Evolutionary conservation across 2,113 vertebrate genomes (phyloP).

Genomic region (Phrynosoma platyrhinos): DNA sequence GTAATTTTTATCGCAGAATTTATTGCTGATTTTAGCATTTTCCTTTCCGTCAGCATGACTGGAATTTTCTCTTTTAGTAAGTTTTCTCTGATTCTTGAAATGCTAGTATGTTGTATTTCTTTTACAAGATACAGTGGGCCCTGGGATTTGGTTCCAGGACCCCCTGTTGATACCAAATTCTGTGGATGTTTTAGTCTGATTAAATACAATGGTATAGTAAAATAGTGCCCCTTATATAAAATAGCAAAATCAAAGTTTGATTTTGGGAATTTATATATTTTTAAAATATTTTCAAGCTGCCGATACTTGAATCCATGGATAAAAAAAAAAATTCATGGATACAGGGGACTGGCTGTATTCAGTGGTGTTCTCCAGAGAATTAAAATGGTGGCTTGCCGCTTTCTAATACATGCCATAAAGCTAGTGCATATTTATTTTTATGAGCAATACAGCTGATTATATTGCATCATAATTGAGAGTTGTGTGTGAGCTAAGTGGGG

Average conservation of each 20-base stretch:
- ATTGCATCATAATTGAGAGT: conserved; percentile 5
- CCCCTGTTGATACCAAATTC: no score
- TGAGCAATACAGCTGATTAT: neutral
- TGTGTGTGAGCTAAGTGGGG: conserved; percentile 6
- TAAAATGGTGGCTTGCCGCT: neutral
- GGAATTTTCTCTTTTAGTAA: neutral
- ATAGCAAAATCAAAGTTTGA: no score
- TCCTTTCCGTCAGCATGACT: accelerated
- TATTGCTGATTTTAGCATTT: neutral
- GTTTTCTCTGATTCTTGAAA: conserved; percentile 16
- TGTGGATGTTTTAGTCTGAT: no score
- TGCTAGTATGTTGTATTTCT: neutral
- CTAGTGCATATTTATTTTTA: conserved; percentile 6
- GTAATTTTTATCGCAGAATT: conserved; percentile 10
- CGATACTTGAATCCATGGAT: no score
- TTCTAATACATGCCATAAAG: neutral
- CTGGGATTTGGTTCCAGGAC: no score
- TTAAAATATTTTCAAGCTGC: no score
- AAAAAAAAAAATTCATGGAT: no score
- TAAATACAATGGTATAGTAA: no score
- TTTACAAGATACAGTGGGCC: conserved; percentile 3
- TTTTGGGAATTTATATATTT: no score
- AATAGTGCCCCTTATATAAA: no score
- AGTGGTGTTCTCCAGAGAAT: neutral
- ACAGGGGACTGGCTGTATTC: neutral